Evolutionary conservation across 2,888 invertebrate species (phyloP).

Genomic region (Ditula angustiorana): DNA sequence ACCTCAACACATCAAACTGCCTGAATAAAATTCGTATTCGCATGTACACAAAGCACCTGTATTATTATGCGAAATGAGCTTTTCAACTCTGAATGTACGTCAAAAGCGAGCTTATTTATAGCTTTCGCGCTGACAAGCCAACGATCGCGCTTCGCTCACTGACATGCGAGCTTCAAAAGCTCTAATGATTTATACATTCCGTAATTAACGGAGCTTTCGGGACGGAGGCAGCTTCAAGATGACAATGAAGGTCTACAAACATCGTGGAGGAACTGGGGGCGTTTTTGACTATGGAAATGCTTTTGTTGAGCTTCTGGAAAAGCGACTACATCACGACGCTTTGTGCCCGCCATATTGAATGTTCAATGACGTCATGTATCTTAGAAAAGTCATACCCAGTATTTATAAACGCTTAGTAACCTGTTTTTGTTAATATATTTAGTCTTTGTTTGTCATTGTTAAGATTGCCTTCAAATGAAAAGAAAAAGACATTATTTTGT

Average conservation of each 20-base stretch:
- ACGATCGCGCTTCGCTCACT: background rate
- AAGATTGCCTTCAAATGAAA: no score
- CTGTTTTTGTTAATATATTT: no score
- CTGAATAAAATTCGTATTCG: background rate
- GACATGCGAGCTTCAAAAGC: slow-evolving; percentile 7
- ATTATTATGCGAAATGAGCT: slow-evolving; percentile 14
- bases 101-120: slow-evolving; percentile 19
- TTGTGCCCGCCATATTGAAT: no score
- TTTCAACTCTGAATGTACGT: slow-evolving; percentile 8
- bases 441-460: no score
- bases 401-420: no score
- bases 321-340: no score
- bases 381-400: no score
- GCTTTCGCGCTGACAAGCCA: slow-evolving; percentile 17
- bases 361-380: no score
- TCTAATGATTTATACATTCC: slow-evolving; percentile 9
- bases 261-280: background rate
- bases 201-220: slow-evolving; percentile 14
- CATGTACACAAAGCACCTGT: slow-evolving; percentile 8
- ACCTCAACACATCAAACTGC: background rate
- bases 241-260: background rate
- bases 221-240: background rate
- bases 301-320: no score
- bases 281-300: no score
- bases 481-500: no score